Evolutionary conservation across 2,888 invertebrate species (phyloP).

Genomic region (Drosophila parthenogenetica): DNA sequence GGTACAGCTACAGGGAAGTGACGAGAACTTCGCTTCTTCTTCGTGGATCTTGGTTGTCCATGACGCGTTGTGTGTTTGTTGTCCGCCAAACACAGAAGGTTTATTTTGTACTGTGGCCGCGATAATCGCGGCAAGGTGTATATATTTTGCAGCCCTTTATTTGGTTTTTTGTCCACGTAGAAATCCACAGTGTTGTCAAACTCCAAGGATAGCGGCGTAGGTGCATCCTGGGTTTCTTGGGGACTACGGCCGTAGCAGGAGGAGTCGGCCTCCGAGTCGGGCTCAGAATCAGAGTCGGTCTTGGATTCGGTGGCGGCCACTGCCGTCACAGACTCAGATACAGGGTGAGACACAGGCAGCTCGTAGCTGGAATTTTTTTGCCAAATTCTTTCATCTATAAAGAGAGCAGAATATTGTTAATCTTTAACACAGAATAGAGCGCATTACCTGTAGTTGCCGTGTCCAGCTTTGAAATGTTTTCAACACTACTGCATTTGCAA

Average conservation of each 20-base stretch:
- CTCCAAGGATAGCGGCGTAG: conserved; percentile 43
- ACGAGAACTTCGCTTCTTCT: conserved; percentile 22
- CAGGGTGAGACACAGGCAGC: background rate
- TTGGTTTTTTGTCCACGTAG: conserved; percentile 87
- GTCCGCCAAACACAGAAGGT: conserved; percentile 12
- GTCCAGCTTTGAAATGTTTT: background rate
- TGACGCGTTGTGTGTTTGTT: background rate
- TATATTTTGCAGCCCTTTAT: conserved; percentile 87
- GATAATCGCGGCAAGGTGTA: conserved; percentile 88
- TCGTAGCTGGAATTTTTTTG: conserved; percentile 31
- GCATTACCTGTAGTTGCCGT: conserved; percentile 5
- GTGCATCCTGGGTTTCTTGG: background rate
- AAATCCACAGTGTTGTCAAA: conserved; percentile 85
- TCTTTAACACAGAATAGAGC: background rate
- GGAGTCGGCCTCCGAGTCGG: background rate
- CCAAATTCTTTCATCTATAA: conserved; percentile 19
- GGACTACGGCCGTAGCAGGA: background rate
- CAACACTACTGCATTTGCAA: background rate
- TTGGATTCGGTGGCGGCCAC: background rate
- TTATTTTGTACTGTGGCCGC: conserved; percentile 86
- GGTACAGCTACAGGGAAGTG: background rate
- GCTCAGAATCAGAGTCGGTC: background rate
- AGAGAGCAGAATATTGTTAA: background rate
- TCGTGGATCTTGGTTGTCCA: background rate
- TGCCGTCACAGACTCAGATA: background rate